Evolutionary conservation across 1,140 invertebrate genomes (phyloP).

Genomic region (Polypedilum pembai): DNA sequence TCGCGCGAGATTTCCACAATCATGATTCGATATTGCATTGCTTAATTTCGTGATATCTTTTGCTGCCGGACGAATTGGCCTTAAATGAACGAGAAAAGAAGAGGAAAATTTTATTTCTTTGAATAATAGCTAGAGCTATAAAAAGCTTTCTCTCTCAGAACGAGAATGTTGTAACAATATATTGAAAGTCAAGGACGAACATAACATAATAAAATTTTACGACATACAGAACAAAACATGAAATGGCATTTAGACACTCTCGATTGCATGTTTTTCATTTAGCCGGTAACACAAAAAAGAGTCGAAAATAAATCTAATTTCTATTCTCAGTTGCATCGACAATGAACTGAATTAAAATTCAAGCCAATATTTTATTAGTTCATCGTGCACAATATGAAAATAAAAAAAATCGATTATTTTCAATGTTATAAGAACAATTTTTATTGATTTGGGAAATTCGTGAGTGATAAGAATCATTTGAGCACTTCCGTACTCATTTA

Average conservation of each 20-base stretch:
- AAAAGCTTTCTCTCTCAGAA: not conserved
- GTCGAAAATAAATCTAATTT: not conserved
- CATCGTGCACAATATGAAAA: not conserved
- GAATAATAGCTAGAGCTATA: not conserved
- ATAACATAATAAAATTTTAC: slow-evolving; percentile 8
- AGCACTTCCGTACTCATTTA: not conserved
- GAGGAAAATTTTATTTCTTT: not conserved
- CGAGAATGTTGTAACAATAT: not conserved
- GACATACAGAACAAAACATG: not conserved
- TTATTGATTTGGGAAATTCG: slow-evolving; percentile 4
- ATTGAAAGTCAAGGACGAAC: slow-evolving; percentile 4
- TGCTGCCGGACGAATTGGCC: not conserved
- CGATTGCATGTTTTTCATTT: no score
- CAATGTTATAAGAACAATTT: not conserved
- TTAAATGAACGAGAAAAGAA: not conserved
- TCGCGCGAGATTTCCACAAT: slow-evolving; percentile 50
- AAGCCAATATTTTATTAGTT: not conserved
- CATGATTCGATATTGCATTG: slow-evolving; percentile 40
- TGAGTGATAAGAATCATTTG: not conserved
- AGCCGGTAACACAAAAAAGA: no score
- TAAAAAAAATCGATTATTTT: not conserved
- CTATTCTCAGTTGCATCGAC: not conserved
- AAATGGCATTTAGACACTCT: not conserved
- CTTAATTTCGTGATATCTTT: slow-evolving; percentile 5
- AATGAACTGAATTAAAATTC: not conserved